Evolutionary conservation across 2,113 vertebrate species (phyloP).

Genomic region (Candoia aspera): DNA sequence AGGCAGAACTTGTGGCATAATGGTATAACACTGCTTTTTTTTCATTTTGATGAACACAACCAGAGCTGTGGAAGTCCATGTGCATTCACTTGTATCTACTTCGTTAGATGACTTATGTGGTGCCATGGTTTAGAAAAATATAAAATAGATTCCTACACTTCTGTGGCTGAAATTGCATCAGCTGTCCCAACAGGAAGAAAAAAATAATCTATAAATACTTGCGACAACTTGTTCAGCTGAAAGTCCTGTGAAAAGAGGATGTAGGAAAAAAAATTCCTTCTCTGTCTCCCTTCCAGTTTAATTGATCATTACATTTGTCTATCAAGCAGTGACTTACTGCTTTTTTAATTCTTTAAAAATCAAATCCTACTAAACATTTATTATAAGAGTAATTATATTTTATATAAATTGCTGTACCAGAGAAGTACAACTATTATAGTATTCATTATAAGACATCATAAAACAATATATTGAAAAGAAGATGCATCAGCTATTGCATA

Average conservation of each 20-base stretch:
- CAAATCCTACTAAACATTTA: conserved; percentile 15
- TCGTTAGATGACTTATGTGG: not conserved
- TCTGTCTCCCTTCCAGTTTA: not conserved
- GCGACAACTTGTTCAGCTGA: not conserved
- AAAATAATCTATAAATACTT: conserved; percentile 20
- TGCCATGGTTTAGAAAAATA: not conserved
- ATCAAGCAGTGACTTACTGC: not conserved
- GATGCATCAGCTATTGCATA: not conserved
- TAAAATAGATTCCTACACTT: not conserved
- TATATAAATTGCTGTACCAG: not conserved
- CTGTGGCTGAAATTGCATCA: conserved; percentile 6
- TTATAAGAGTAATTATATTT: not conserved
- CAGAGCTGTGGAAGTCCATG: not conserved
- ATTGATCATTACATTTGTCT: conserved; percentile 23
- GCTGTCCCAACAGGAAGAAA: conserved; percentile 9
- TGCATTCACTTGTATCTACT: not conserved
- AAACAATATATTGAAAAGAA: not conserved
- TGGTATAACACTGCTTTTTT: not conserved
- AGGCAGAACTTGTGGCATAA: not conserved
- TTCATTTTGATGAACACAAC: not conserved
- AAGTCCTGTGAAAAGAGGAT: not conserved
- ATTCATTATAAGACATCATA: not conserved
- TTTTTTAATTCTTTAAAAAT: conserved; percentile 7
- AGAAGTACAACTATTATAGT: conserved; percentile 8
- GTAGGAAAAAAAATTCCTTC: not conserved